Percentiles rank a stretch among this genome's conserved stretches.
These are phyloP conservation scores for Megalops atlanticus DNA, from an alignment of 2,113 vertebrate genomes.

Conservation along the genomic window DNA sequence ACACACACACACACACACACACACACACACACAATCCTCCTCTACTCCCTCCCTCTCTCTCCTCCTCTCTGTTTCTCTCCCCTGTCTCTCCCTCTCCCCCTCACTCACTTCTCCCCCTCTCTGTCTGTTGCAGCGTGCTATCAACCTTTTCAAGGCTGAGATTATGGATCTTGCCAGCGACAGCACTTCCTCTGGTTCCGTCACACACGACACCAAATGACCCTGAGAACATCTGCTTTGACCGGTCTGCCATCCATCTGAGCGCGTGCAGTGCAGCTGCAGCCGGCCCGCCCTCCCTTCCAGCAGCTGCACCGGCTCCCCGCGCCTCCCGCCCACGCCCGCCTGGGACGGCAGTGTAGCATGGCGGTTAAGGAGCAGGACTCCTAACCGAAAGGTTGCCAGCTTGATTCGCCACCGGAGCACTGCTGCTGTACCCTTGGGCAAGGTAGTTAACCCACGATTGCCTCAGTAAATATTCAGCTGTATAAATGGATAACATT, in stretches of 20 bases:
- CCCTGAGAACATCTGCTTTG: background rate
- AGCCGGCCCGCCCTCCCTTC: background rate
- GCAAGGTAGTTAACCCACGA: no score
- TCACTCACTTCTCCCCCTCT: background rate
- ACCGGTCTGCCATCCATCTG: background rate
- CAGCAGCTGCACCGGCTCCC: background rate
- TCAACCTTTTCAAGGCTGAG: background rate
- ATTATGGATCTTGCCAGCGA: background rate
- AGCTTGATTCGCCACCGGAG: no score
- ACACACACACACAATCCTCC: no score
- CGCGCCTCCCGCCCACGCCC: background rate
- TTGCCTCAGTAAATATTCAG: no score
- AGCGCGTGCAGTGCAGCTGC: background rate
- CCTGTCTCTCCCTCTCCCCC: background rate
- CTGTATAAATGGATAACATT: no score
- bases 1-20: no score
- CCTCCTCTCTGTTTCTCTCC: background rate
- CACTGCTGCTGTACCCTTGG: no score
- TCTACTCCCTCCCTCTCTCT: background rate
- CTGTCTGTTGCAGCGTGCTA: background rate
- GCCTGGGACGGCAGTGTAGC: background rate
- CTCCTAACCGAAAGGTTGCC: no score
- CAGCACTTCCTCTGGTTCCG: background rate
- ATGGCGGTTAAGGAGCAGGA: no score
- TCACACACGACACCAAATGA: constrained; percentile 1